A percentile compares a stretch with the other conserved stretches of the same genome.
Conservation (phyloP, 1,140 invertebrate species). For the Drosophila subobscura region DNA sequence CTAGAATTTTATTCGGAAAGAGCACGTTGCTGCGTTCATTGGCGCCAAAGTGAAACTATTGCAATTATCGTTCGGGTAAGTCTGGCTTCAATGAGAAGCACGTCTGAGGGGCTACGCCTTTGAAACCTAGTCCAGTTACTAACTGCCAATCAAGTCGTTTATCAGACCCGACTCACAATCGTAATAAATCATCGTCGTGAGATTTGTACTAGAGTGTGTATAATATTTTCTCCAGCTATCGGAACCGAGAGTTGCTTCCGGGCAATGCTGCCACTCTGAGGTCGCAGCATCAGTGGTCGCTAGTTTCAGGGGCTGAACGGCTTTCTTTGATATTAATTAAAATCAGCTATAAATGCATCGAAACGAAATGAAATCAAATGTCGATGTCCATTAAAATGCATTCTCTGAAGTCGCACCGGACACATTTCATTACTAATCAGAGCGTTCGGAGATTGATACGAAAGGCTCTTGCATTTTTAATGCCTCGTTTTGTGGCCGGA, state of each 20-base stretch:
- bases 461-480: constrained; percentile 70
- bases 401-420: constrained; percentile 22
- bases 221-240: constrained; percentile 55
- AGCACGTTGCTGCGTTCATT: constrained; percentile 28
- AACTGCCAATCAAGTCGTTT: constrained; percentile 61
- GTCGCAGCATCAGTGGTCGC: background rate
- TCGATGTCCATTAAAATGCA: constrained; percentile 55
- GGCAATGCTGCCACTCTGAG: constrained; percentile 16
- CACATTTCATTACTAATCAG: constrained; percentile 72
- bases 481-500: constrained; percentile 67
- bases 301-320: constrained; percentile 32
- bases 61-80: constrained; percentile 19
- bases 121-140: constrained; percentile 28
- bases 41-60: constrained; percentile 37
- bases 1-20: constrained; percentile 3
- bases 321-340: constrained; percentile 39
- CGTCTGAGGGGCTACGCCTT: constrained; percentile 33
- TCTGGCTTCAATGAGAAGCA: constrained; percentile 21
- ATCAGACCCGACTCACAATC: constrained; percentile 38
- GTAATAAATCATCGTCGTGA: constrained; percentile 64
- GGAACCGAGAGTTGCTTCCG: constrained; percentile 57
- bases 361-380: constrained; percentile 39
- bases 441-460: constrained; percentile 25
- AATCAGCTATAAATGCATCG: constrained; percentile 22
- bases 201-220: constrained; percentile 30